These are phyloP conservation scores for Lasioglossum vierecki DNA, from an alignment of 2,888 invertebrate species.

Conservation along the genomic window DNA sequence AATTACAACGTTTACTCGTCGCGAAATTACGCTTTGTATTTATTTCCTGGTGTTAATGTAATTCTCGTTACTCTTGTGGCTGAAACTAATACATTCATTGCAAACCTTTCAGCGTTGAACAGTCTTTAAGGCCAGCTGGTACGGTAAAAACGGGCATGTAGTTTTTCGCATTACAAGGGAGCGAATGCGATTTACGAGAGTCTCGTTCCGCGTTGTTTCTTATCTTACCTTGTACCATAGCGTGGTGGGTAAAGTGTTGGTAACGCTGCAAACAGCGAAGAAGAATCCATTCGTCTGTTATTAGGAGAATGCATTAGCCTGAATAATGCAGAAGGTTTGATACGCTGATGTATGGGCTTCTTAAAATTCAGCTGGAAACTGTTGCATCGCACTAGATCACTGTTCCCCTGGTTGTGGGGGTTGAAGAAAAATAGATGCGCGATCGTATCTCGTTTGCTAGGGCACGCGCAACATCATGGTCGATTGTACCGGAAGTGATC, in stretches of 20 bases:
- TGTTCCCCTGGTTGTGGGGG: neutral
- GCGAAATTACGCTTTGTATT: no score
- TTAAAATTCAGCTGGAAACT: slow-evolving; percentile 57
- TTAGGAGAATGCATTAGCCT: slow-evolving; percentile 48
- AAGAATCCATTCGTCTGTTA: slow-evolving; percentile 47
- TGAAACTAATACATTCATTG: neutral
- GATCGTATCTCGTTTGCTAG: slow-evolving; percentile 41
- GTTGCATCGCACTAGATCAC: slow-evolving; percentile 48
- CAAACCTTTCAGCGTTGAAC: no score
- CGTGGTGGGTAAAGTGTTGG: neutral
- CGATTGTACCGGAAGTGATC: slow-evolving; percentile 67
- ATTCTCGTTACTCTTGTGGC: neutral
- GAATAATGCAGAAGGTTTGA: slow-evolving; percentile 59
- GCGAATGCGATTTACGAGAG: neutral
- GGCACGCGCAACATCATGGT: slow-evolving; percentile 37
- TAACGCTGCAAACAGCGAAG: slow-evolving; percentile 20
- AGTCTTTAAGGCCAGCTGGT: no score
- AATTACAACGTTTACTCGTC: neutral
- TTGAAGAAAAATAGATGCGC: slow-evolving; percentile 45
- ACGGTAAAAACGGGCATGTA: no score
- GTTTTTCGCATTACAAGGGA: neutral
- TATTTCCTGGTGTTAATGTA: no score
- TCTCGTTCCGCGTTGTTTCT: no score
- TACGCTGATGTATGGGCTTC: slow-evolving; percentile 46
- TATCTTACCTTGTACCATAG: no score